Percentiles rank a stretch among this genome's conserved stretches.
Conservation (phyloP, 1,140 invertebrate species). For the Panulirus ornatus region DNA sequence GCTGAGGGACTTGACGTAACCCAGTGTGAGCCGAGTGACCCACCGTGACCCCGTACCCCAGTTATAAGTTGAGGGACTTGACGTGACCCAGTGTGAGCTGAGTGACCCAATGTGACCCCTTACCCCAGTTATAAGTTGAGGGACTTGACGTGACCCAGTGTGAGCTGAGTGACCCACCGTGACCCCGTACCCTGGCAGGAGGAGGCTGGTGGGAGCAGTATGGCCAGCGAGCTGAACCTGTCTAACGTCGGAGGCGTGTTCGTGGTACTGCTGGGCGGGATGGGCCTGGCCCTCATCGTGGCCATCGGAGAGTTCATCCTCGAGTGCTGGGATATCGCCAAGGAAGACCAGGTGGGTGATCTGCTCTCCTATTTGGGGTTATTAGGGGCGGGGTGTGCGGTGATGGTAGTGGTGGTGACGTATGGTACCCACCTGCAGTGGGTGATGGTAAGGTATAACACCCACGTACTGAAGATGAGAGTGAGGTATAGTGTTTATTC, state of each 20-base stretch:
- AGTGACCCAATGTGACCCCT: neutral
- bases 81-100: neutral
- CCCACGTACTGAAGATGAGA: too few relatives aligned
- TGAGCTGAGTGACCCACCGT: neutral
- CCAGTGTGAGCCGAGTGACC: neutral
- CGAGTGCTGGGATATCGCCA: slow-evolving; percentile 78
- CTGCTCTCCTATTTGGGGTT: too few relatives aligned
- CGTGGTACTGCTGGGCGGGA: slow-evolving; percentile 79
- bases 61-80: neutral
- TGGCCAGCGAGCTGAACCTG: slow-evolving; percentile 79
- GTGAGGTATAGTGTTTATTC: too few relatives aligned
- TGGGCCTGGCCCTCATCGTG: slow-evolving; percentile 78
- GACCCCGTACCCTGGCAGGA: slow-evolving; percentile 47
- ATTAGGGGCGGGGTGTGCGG: too few relatives aligned
- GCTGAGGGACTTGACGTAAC: neutral
- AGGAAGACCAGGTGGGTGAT: slow-evolving; percentile 68
- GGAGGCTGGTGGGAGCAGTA: slow-evolving; percentile 76
- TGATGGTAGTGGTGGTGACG: too few relatives aligned
- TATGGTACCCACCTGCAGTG: too few relatives aligned
- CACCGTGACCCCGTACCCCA: neutral
- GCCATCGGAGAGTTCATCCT: slow-evolving; percentile 79
- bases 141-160: neutral
- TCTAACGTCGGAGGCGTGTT: slow-evolving; percentile 81
- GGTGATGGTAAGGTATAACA: too few relatives aligned
- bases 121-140: neutral